Evolutionary conservation across 2,113 vertebrate species (phyloP), one percentile per base, ranked within the genome.

Genomic region (Apteryx owenii): DNA sequence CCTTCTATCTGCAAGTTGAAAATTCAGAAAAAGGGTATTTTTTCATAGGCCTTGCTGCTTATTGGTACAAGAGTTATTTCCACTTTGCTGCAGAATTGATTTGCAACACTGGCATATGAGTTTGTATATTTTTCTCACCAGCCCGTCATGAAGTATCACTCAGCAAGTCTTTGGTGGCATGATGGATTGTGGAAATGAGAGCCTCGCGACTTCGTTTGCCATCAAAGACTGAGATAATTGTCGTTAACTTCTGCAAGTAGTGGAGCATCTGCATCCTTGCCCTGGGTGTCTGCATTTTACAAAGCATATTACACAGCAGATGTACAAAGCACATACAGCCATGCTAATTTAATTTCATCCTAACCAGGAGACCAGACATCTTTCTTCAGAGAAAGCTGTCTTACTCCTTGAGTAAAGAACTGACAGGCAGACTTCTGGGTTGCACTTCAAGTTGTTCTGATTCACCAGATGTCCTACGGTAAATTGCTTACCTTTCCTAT

Each of bases 91-190:
- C 96, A 96, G 98, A 98, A 99, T 98, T 99, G 98, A 99, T 99
- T 99, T 99, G 99, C 98, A 98, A 97, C 97, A 97, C 93, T 96
- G 89, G 97, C 98, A 98, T 98, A 98, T 97, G 98, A 98, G 98
- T 98, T 98, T 99, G 99, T 99, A 97, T 99, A 98, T 98, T 98
- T 99, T 99, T 98, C 98, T 98, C 98, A 99, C 98, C 98, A 95
- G 98, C 81, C 97, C 42, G 2, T 98, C 97, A 96, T 93, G 96
- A 98, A 98, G 96, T 84, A 97, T 98, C 97, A 96, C 28, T 85
- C 95, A 82, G 97, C 79, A 91, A 97, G 93, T 88, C 83, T 96
- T 90, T 12, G 5, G 73, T 71, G 26, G 82, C 64, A 92, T 98
- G 98, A 98, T 97, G 96, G 97, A 98, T 98, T 90, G 96, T 54